Percentiles rank a stretch among this genome's conserved stretches.
Conservation (phyloP, 2,113 vertebrate species). For the Hippocampus zosterae region DNA sequence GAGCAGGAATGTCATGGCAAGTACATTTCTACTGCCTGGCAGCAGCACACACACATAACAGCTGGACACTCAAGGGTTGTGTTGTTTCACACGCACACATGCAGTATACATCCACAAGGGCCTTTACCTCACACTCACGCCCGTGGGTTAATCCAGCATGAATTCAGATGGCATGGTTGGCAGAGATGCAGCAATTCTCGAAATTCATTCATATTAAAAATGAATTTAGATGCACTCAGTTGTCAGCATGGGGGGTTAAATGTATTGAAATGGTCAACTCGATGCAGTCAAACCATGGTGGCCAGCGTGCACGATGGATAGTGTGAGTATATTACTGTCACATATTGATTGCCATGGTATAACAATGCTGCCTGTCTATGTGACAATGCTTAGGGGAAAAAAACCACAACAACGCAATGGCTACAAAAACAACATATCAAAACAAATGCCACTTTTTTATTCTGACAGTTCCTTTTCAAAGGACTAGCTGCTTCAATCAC, state of each 20-base stretch:
- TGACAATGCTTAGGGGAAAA: constrained; percentile 76
- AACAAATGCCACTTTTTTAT: constrained; percentile 90
- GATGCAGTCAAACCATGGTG: constrained; percentile 25
- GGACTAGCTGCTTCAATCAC: constrained; percentile 99
- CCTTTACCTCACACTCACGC: constrained; percentile 62
- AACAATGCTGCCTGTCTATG: constrained; percentile 87
- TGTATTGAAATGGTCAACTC: constrained; percentile 17
- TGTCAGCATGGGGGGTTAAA: background rate
- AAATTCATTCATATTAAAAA: constrained; percentile 15
- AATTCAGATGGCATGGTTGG: constrained; percentile 61
- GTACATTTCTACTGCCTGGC: constrained; percentile 46
- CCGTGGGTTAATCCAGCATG: constrained; percentile 68
- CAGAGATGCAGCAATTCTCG: constrained; percentile 44
- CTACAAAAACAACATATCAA: constrained; percentile 92
- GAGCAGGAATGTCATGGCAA: constrained; percentile 25
- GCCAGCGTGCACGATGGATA: constrained; percentile 85
- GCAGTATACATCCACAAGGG: constrained; percentile 25
- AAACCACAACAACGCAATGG: constrained; percentile 84
- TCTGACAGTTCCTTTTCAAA: constrained; percentile 99
- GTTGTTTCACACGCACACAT: constrained; percentile 42
- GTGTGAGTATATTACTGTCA: constrained; percentile 89
- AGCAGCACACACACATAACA: constrained; percentile 42
- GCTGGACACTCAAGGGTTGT: constrained; percentile 62
- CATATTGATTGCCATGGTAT: constrained; percentile 75
- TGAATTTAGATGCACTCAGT: background rate